A percentile compares a stretch with the other conserved stretches of the same genome.
phyloP scores from a whole-genome alignment of 2,888 invertebrate genomes.

The Trichogramma evanescens region DNA sequence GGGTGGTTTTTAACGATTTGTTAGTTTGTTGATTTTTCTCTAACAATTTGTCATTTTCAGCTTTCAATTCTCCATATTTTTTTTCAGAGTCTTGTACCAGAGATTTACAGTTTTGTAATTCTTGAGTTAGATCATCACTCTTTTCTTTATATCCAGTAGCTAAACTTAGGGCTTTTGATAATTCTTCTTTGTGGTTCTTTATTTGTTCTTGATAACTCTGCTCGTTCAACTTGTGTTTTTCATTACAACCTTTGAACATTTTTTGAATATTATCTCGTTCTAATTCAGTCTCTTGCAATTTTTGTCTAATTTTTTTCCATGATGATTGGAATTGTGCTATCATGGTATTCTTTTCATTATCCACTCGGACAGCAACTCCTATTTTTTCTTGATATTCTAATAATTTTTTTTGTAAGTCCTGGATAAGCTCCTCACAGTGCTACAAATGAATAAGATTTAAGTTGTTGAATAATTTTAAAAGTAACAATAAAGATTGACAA shows the following conservation, averaged over 20 bases:
- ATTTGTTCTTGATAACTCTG: slow-evolving; percentile 52
- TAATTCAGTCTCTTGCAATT: slow-evolving; percentile 42
- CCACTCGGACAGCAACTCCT: slow-evolving; percentile 71
- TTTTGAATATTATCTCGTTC: slow-evolving; percentile 43
- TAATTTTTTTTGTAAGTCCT: slow-evolving; percentile 64
- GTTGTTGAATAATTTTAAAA: slow-evolving; percentile 6
- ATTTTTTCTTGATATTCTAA: slow-evolving; percentile 73
- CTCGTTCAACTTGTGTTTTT: slow-evolving; percentile 49
- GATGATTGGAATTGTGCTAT: slow-evolving; percentile 61
- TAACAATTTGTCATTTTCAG: slow-evolving; percentile 33
- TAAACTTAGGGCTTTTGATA: slow-evolving; percentile 64
- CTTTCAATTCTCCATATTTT: slow-evolving; percentile 36
- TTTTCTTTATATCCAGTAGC: slow-evolving; percentile 48
- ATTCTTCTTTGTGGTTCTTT: slow-evolving; percentile 62
- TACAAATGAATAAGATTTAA: slow-evolving; percentile 36
- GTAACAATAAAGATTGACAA: neutral
- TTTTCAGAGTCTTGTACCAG: slow-evolving; percentile 39
- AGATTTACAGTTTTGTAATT: slow-evolving; percentile 39
- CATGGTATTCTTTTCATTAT: slow-evolving; percentile 66
- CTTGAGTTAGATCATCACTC: slow-evolving; percentile 38
- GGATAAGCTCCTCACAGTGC: slow-evolving; percentile 73
- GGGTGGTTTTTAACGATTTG: slow-evolving; percentile 33
- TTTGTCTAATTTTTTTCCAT: slow-evolving; percentile 52
- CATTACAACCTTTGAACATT: slow-evolving; percentile 49
- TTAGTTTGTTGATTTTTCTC: slow-evolving; percentile 36